Evolutionary conservation across 2,113 vertebrate species (phyloP), one percentile per base, ranked within the genome.

Genomic region (Emydura subglobosa): DNA sequence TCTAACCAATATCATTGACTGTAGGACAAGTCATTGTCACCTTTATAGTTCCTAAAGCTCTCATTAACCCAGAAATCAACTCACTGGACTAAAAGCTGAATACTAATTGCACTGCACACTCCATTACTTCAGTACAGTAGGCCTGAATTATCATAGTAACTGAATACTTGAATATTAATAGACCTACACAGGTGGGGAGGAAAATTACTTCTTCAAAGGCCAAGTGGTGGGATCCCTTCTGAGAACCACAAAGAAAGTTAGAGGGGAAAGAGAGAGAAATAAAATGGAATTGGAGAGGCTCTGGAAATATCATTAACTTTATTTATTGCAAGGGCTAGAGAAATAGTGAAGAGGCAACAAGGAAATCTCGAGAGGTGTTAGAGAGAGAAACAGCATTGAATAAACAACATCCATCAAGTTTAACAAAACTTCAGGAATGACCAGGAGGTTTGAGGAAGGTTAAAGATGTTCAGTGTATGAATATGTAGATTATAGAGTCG

Each of bases 111-210:
- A 87, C 10, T 65, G 57, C 47, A 93, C 27, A 34, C 39, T 76
- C 25, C 79, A 89, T 82, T 85, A 27, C 25, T 84, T 93, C 86
- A 88, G 50, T 83, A 80, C 50, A 53, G 42, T 17, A 44, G 5
- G 17, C 90, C 44, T 93, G 39, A 31, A 61, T 91, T 92, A 79
- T 49, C 51, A 34, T 5, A 92, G 72, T 0, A 3, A 94, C 49
- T 49, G 68, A 93, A 54, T 92, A 88, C 81, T 97, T 96, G 85
- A 85, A 87, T 72, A 31, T 78, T 88, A 92, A 93, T 88, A 94
- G 83, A 47, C 54, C 88, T 12, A 72, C 29, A 74, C 79, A 72
- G 39, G 93, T 83, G 92, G 83, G 92, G n/a, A 87, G 51, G 80
- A 80, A 93, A 94, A 89, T 1, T 57, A 76, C n/a, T 91, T 86